Percentiles rank a stretch among this genome's conserved stretches.
phyloP scores from a whole-genome alignment of 2,113 vertebrate genomes.

The Sinocyclocheilus grahami region DNA sequence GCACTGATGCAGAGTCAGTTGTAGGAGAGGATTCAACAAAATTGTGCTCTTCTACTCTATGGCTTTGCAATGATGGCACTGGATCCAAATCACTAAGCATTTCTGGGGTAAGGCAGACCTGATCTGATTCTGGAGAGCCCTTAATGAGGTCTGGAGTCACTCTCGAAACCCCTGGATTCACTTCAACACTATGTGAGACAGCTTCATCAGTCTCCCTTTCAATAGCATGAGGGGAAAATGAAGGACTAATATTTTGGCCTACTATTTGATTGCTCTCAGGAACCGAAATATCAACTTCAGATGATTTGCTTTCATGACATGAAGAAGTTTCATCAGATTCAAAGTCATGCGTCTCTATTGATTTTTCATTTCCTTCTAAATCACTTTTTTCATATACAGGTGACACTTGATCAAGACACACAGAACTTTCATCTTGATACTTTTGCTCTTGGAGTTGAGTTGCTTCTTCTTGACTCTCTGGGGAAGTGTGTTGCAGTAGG shows the following conservation, averaged over 20 bases:
- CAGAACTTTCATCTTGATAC: background rate
- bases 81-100: conserved; percentile 19
- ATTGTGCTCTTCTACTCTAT: conserved; percentile 12
- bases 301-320: background rate
- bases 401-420: conserved; percentile 26
- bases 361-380: conserved; percentile 55
- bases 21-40: background rate
- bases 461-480: conserved; percentile 42
- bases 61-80: background rate
- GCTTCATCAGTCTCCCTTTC: background rate
- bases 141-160: conserved; percentile 47
- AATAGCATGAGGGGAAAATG: conserved; percentile 32
- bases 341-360: background rate
- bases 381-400: conserved; percentile 58
- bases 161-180: conserved; percentile 36
- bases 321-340: background rate
- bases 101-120: background rate
- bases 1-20: conserved; percentile 12
- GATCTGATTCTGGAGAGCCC: conserved; percentile 44
- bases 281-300: background rate
- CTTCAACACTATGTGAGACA: conserved; percentile 11
- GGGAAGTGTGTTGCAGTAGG: conserved; percentile 44
- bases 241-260: conserved; percentile 10
- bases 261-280: conserved; percentile 23
- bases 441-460: background rate